Evolutionary conservation across 2,797 vertebrate genomes (phyloP).

Genomic region (Vipera ursinii): DNA sequence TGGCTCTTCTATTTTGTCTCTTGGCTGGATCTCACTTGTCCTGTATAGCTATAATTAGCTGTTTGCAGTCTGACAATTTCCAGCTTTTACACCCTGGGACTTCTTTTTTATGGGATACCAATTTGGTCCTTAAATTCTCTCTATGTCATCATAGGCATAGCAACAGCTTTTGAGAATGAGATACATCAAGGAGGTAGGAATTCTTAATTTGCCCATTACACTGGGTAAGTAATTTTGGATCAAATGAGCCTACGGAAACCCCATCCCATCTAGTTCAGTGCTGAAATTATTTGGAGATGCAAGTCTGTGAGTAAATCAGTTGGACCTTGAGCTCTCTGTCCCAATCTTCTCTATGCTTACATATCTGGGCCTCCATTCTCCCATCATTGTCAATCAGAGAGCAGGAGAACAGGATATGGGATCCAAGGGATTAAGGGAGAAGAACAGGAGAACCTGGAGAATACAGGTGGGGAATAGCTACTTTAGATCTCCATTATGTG

Average conservation of each 20-base stretch:
- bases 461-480: neutral
- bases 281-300: neutral
- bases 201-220: neutral
- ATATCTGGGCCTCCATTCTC: neutral
- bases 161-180: neutral
- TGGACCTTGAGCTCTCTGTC: neutral
- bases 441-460: neutral
- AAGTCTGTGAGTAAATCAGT: neutral
- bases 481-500: neutral
- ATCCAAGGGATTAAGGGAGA: neutral
- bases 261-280: neutral
- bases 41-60: neutral
- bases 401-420: neutral
- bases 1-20: neutral
- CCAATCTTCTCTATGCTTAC: neutral
- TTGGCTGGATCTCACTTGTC: neutral
- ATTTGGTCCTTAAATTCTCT: neutral
- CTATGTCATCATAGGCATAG: neutral
- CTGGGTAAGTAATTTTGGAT: neutral
- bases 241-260: neutral
- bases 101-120: neutral
- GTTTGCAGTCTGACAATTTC: neutral
- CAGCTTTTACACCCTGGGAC: neutral
- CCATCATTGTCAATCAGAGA: neutral
- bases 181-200: neutral